Evolutionary conservation across 2,113 vertebrate species (phyloP).

Genomic region (Pycnonotus jocosus): DNA sequence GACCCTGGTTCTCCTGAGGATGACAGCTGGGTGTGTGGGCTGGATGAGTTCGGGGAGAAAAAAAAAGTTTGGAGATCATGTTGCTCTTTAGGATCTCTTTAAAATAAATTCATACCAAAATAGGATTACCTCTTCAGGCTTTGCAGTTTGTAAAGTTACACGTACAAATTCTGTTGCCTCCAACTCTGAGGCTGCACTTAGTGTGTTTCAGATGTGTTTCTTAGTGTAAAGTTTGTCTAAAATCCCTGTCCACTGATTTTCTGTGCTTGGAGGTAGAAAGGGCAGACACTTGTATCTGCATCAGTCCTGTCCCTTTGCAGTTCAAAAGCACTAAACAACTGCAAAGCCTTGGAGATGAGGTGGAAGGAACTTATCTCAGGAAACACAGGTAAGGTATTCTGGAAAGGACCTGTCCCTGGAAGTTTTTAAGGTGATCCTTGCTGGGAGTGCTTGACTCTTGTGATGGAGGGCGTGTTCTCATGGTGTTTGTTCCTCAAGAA

Average conservation of each 20-base stretch:
- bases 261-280: neutral
- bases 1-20: neutral
- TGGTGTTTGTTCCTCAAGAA: neutral
- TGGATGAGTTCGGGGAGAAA: neutral
- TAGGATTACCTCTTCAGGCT: neutral
- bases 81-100: slow-evolving; percentile 5
- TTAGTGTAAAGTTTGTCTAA: neutral
- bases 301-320: neutral
- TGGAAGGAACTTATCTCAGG: neutral
- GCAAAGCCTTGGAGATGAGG: neutral
- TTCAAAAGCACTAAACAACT: neutral
- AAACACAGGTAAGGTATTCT: neutral
- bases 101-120: slow-evolving; percentile 11
- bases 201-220: neutral
- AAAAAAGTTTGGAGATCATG: neutral
- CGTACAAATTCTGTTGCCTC: neutral
- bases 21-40: slow-evolving; percentile 18
- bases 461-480: neutral
- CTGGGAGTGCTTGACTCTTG: neutral
- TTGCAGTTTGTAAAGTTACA: neutral
- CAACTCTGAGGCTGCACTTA: neutral
- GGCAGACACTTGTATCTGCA: neutral
- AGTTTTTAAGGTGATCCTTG: neutral
- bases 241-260: neutral
- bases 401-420: neutral